Percentiles rank a stretch among this genome's conserved stretches.
Evolutionary conservation across 2,797 vertebrate genomes (phyloP).

Genomic region (Bucorvus abyssinicus): DNA sequence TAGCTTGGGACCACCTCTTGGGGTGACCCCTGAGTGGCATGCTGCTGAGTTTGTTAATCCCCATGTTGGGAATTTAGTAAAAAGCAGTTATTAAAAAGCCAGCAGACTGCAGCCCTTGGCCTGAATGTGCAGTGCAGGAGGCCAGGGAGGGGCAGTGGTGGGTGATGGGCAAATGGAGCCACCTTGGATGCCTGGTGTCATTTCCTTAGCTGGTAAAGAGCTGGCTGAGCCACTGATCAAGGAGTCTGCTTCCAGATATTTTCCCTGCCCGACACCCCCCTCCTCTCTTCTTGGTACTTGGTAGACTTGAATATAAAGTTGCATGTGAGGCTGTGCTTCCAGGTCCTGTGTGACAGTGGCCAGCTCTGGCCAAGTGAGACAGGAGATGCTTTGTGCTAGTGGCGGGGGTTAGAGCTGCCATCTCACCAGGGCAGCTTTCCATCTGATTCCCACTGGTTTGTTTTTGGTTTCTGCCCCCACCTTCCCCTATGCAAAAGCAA

Average conservation of each 20-base stretch:
- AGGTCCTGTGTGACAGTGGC: background rate
- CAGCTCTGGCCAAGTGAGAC: background rate
- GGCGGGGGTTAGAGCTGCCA: background rate
- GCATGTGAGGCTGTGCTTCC: background rate
- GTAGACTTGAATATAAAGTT: background rate
- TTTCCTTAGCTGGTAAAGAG: background rate
- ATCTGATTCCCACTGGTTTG: background rate
- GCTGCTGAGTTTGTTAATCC: background rate
- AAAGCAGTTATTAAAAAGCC: background rate
- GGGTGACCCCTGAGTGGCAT: background rate
- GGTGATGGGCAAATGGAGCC: background rate
- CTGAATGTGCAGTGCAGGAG: background rate
- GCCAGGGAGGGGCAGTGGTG: background rate
- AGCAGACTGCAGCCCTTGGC: background rate
- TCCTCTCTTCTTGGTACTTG: background rate
- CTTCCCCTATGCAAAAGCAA: background rate
- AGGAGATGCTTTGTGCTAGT: background rate
- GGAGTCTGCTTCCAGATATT: background rate
- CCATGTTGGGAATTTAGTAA: background rate
- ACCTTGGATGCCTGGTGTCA: background rate
- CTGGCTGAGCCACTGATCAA: background rate
- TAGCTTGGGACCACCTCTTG: background rate
- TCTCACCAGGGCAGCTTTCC: background rate
- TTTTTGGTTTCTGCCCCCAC: too few relatives aligned
- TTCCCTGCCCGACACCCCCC: too few relatives aligned